Evolutionary conservation across 2,113 vertebrate species (phyloP), one percentile per base, ranked within the genome.

Genomic region (Alligator mississippiensis): DNA sequence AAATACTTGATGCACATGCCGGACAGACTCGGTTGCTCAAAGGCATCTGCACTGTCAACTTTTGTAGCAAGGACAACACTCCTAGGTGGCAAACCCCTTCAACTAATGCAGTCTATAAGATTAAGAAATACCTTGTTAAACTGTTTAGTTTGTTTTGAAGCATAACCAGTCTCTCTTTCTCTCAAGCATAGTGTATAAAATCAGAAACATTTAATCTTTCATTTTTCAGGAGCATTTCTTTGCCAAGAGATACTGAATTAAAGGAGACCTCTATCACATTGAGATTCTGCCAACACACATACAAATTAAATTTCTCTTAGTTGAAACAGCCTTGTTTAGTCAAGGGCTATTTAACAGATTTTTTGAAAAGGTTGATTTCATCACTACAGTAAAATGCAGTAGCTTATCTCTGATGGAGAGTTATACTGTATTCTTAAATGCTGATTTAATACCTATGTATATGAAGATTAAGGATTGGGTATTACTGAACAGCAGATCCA

Each of bases 281-380:
- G 90, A 88, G 80, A 82, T 84, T 60, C 87, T 91, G 91, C 62
- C 91, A 90, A 54, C 72, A 93, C 93, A 95, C 78, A 89, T 22
- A 96, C 94, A 95, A 94, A 93, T 92, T 92, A 90, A 85, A 93
- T 94, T 93, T 91, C 76, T 95, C 61, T 85, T 80, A 77, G 72
- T 84, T 92, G 87, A 93, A 90, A 91, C 85, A 92, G 76, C 15
- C 30, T 92, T 2, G 1, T 89, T 88, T 74, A 86, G 70, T 94
- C 59, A 95, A 90, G 85, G 66, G 27, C 76, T 62, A 80, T 85
- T 92, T 84, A 88, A 77, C 27, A 61, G 1, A 18, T 90, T 89
- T 77, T 85, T 83, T 62, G 1, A 54, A 90, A 93, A 94, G 60
- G 81, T 76, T 1, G 0, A 76, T 84, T 95, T 91, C 88, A 66